These are phyloP conservation scores for Erythrolamprus reginae DNA, from an alignment of 2,113 vertebrate genomes.

Conservation along the genomic window DNA sequence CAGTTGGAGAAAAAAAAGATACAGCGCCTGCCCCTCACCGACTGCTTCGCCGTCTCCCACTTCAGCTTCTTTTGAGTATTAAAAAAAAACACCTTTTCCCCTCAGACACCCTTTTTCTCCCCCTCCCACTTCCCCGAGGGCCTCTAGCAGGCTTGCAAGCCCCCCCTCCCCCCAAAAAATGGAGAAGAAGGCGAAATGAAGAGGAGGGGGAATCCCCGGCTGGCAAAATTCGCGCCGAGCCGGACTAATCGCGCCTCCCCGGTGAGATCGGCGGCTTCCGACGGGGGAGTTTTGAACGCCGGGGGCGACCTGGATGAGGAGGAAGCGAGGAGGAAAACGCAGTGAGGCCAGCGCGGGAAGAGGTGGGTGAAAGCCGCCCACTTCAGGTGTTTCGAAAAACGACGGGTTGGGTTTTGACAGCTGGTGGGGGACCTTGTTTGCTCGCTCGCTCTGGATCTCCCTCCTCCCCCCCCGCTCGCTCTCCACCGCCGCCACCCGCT, in stretches of 20 bases:
- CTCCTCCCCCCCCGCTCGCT: neutral
- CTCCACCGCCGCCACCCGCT: neutral
- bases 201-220: constrained; percentile 34
- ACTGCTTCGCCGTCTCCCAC: neutral
- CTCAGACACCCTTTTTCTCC: neutral
- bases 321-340: neutral
- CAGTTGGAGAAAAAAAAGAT: constrained; percentile 8
- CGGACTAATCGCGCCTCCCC: constrained; percentile 43
- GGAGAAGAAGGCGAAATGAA: constrained; percentile 53
- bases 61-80: neutral
- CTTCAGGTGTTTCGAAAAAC: constrained; percentile 39
- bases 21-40: neutral
- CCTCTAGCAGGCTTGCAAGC: constrained; percentile 34
- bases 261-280: constrained; percentile 21
- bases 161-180: no score
- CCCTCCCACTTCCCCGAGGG: neutral
- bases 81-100: neutral
- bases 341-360: constrained; percentile 37
- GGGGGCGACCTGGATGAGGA: constrained; percentile 46
- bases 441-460: constrained; percentile 36
- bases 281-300: neutral
- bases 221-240: constrained; percentile 48
- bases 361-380: constrained; percentile 44
- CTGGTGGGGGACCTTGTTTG: constrained; percentile 66
- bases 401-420: constrained; percentile 65